A percentile compares a stretch with the other conserved stretches of the same genome.
These are phyloP conservation scores for Sebastes elongatus DNA, from an alignment of 2,797 vertebrate genomes.

Conservation along the genomic window DNA sequence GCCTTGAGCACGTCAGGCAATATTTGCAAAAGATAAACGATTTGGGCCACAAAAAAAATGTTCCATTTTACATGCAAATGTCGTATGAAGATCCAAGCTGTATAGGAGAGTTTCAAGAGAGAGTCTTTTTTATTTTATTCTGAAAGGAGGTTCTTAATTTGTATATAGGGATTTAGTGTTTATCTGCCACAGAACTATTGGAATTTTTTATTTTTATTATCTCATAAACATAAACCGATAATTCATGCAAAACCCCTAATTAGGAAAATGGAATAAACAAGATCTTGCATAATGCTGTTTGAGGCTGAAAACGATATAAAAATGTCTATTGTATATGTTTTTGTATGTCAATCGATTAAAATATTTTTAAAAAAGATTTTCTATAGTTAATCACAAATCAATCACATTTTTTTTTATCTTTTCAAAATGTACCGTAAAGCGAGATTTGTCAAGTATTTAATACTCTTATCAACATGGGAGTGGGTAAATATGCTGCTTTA, in stretches of 20 bases:
- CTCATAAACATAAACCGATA: not conserved
- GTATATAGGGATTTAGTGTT: not conserved
- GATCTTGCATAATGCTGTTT: too few relatives aligned
- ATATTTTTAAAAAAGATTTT: too few relatives aligned
- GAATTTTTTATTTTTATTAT: not conserved
- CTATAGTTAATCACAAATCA: too few relatives aligned
- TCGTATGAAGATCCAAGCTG: not conserved
- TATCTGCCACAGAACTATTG: not conserved
- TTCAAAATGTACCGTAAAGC: too few relatives aligned
- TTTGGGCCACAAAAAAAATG: not conserved
- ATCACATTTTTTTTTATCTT: too few relatives aligned
- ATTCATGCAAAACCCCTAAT: not conserved
- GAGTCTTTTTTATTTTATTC: not conserved
- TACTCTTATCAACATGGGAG: too few relatives aligned
- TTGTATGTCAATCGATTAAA: too few relatives aligned
- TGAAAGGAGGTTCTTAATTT: not conserved
- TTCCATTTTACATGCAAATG: conserved; percentile 5
- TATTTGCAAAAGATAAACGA: conserved; percentile 34
- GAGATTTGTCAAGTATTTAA: too few relatives aligned
- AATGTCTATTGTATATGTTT: too few relatives aligned
- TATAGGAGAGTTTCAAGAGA: not conserved
- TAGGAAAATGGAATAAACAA: not conserved
- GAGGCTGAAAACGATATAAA: too few relatives aligned
- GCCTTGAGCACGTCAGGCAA: conserved; percentile 16
- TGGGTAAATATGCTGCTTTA: too few relatives aligned